Percentiles rank a stretch among this genome's conserved stretches.
phyloP scores from a whole-genome alignment of 2,113 vertebrate genomes.

The Lepus europaeus region DNA sequence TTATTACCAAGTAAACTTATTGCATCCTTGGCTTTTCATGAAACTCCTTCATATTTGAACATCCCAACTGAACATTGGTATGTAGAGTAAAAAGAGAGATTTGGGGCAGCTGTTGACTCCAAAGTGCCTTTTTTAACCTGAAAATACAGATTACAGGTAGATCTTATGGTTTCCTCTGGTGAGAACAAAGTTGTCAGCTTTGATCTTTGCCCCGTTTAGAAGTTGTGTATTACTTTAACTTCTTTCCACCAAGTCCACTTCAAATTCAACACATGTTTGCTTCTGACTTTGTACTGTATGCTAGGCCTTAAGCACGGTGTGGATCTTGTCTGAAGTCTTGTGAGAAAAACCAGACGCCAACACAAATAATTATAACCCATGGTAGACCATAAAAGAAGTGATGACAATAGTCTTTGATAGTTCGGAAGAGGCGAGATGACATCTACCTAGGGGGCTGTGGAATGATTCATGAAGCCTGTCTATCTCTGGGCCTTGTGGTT shows the following conservation, averaged over 20 bases:
- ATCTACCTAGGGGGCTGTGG: not conserved
- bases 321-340: slow-evolving; percentile 1
- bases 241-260: not conserved
- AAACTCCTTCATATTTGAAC: not conserved
- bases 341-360: slow-evolving; percentile 52
- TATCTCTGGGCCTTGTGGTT: not conserved
- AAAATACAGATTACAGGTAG: not conserved
- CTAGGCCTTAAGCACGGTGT: not conserved
- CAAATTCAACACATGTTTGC: slow-evolving; percentile 28
- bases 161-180: not conserved
- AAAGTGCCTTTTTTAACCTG: not conserved
- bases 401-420: not conserved
- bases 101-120: not conserved
- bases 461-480: slow-evolving; percentile 32
- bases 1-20: slow-evolving; percentile 17
- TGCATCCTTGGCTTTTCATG: not conserved
- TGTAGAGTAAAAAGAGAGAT: not conserved
- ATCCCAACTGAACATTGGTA: not conserved
- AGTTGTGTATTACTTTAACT: not conserved
- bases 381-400: slow-evolving; percentile 14
- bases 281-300: not conserved
- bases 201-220: not conserved
- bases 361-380: slow-evolving; percentile 51
- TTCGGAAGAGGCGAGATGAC: slow-evolving; percentile 35
- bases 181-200: not conserved